Evolutionary conservation across 2,797 vertebrate species (phyloP), one percentile per base, ranked within the genome.

Genomic region (Menidia menidia): DNA sequence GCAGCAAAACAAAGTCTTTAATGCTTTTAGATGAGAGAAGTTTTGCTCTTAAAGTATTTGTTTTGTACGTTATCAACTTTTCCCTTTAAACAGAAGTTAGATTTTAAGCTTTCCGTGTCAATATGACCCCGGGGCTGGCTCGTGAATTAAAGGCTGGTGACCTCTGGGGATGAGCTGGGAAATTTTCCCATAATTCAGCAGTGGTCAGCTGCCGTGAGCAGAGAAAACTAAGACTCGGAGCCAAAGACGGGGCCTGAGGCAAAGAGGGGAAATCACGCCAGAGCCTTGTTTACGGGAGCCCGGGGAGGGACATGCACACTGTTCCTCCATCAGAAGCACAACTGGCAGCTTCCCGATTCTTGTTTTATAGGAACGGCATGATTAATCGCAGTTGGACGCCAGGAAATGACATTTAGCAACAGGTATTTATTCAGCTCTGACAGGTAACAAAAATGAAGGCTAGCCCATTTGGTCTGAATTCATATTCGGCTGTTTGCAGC

Each of bases 161-260:
- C 66, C 71, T 66, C 66, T 59, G 63, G 42, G 52, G 54, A 70
- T 39, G 18, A 66, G 56, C 16, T 15, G 14, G 55, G 30, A 67
- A 74, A 75, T 47, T 67, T 75, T 75, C 71, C 54, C 42, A 80
- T 77, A 87, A 84, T 78, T 81, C 77, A 77, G 53, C 60, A 69
- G 60, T 6, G 7, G 16, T 10, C 50, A 32, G 70, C 48, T 19
- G 33, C 33, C 31, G 7, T 5, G 53, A 64, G 18, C 44, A 10
- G 11, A 45, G 58, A 68, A n/a, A 43, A 61, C n/a, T 12, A 45
- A 73, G 33, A 64, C 6, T 43, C 15, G 53, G n/a, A 59, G 35
- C 2, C 39, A 59, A 59, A 72, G 52, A 53, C 48, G 57, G 50
- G 42, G 57, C 83, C 70, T 1, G 50, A 5, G 19, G 78, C 1